Conservation (phyloP, 1,140 invertebrate genomes). For the Drosophila sturtevanti region DNA sequence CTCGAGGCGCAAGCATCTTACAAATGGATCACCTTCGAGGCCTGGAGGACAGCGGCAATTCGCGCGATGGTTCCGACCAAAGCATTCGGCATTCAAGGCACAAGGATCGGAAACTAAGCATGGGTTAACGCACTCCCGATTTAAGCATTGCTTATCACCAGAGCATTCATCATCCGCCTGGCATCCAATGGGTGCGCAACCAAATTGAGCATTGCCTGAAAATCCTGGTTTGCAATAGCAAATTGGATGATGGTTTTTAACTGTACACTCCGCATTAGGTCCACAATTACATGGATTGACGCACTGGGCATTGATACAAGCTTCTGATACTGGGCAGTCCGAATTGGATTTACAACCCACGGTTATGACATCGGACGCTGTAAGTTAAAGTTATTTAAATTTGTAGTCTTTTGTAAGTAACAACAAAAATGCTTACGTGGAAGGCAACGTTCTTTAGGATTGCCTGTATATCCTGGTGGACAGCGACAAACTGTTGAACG, state of each 20-base stretch:
- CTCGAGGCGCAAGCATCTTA: conserved; percentile 90
- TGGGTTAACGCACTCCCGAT: conserved; percentile 90
- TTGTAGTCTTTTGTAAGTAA: neutral
- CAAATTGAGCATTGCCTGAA: conserved; percentile 92
- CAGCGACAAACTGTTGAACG: conserved; percentile 91
- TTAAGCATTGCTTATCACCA: conserved; percentile 90
- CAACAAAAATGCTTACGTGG: conserved; percentile 87
- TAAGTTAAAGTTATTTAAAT: conserved; percentile 7
- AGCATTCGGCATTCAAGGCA: conserved; percentile 92
- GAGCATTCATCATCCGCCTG: conserved; percentile 91
- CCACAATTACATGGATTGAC: conserved; percentile 93
- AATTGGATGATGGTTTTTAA: conserved; percentile 91
- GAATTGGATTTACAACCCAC: conserved; percentile 90
- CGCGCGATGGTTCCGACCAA: conserved; percentile 89
- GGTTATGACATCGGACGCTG: conserved; percentile 84
- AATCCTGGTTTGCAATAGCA: conserved; percentile 90
- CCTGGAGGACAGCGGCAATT: conserved; percentile 90
- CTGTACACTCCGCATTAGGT: conserved; percentile 90
- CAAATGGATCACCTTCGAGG: conserved; percentile 89
- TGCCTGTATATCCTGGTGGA: conserved; percentile 90
- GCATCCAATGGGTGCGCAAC: conserved; percentile 92
- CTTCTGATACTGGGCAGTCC: conserved; percentile 90
- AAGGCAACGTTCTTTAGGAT: conserved; percentile 88
- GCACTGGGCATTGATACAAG: conserved; percentile 91
- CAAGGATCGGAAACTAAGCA: conserved; percentile 91